These are phyloP conservation scores for Penaeus monodon DNA, from an alignment of 2,888 invertebrate genomes.

Conservation along the genomic window DNA sequence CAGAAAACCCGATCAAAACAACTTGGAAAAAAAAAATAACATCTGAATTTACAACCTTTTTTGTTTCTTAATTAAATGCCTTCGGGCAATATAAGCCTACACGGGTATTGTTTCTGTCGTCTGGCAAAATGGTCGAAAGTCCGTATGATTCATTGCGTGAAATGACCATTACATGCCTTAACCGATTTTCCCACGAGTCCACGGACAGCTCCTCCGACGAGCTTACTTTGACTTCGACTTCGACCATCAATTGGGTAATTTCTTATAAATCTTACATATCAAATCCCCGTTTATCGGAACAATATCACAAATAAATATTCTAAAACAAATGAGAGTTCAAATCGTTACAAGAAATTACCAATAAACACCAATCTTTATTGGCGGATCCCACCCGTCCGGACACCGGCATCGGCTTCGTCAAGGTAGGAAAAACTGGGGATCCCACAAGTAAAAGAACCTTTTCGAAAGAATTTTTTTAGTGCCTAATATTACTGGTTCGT, in stretches of 20 bases:
- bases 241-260: neutral
- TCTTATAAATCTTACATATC: neutral
- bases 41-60: no score
- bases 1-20: no score
- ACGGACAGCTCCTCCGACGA: neutral
- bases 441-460: conserved; percentile 8
- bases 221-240: conserved; percentile 21
- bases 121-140: no score
- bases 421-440: conserved; percentile 40
- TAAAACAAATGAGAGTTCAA: no score
- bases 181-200: conserved; percentile 48
- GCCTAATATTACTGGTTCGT: conserved; percentile 28
- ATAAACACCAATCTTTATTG: neutral
- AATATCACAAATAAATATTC: neutral
- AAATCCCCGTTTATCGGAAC: neutral
- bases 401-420: conserved; percentile 23
- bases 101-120: no score
- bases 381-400: neutral
- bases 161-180: conserved; percentile 32
- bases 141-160: conserved; percentile 26
- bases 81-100: no score
- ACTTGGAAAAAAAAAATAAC: no score
- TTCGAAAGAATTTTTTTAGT: conserved; percentile 38
- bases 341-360: no score
- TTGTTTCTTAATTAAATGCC: no score